These are phyloP conservation scores for Ectropis crepuscularia DNA, from an alignment of 2,888 invertebrate species.

Conservation along the genomic window DNA sequence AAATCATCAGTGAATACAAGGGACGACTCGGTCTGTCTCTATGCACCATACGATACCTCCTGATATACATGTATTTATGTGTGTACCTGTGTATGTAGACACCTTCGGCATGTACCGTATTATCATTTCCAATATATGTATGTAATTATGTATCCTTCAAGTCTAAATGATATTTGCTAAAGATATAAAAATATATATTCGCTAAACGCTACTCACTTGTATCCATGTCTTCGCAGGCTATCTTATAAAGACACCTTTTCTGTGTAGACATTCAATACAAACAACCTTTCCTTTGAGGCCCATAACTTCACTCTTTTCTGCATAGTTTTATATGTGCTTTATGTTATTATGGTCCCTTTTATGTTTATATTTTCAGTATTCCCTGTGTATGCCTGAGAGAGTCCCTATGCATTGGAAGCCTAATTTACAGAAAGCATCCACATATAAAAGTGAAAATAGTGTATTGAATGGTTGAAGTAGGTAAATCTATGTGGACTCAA, in stretches of 20 bases:
- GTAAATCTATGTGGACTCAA: conserved; percentile 60
- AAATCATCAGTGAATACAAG: conserved; percentile 79
- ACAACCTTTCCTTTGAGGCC: conserved; percentile 7
- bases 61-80: conserved; percentile 67
- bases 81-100: conserved; percentile 74
- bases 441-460: conserved; percentile 85
- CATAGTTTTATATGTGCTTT: conserved; percentile 46
- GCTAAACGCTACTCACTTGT: conserved; percentile 21
- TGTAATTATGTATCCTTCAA: conserved; percentile 28
- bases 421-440: conserved; percentile 84
- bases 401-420: conserved; percentile 84
- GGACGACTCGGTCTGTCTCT: conserved; percentile 82
- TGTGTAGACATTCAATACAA: conserved; percentile 20
- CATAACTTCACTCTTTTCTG: conserved; percentile 24
- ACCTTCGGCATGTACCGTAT: conserved; percentile 73
- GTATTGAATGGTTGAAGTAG: conserved; percentile 84
- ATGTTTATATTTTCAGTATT: conserved; percentile 79
- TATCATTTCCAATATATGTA: conserved; percentile 40
- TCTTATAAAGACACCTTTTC: conserved; percentile 10
- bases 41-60: conserved; percentile 64
- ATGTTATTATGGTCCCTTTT: conserved; percentile 57
- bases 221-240: conserved; percentile 30
- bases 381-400: conserved; percentile 84
- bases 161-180: conserved; percentile 33
- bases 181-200: conserved; percentile 6